Evolutionary conservation across 2,797 vertebrate species (phyloP), one percentile per base, ranked within the genome.

Genomic region (Dromococcyx pavoninus): DNA sequence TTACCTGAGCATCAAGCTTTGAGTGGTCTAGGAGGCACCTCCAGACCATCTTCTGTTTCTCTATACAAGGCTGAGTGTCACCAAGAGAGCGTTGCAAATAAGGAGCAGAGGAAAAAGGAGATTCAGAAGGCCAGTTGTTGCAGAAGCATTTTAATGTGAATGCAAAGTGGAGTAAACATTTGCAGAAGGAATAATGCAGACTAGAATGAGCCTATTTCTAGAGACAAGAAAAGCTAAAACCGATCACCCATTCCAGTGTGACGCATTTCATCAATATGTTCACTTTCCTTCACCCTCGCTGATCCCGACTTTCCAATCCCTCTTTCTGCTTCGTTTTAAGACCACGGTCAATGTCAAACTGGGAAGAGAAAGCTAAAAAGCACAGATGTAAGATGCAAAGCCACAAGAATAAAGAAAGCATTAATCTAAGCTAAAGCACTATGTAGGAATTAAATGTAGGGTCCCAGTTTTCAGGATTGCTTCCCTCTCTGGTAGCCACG

Each of bases 101-200:
- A 91, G 82, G 67, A 94, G 93, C 73, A 88, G 86, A 90, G 64
- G 91, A 86, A 93, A 91, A 96, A 96, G 91, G 88, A 91, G 70
- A 93, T 95, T 89, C 89, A 11, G 79, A 61, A 95, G 76, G 93
- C 89, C 14, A 77, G 92, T 3, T 37, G 43, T 94, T 96, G 96
- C 96, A 76, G 93, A 51, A 88, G 89, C 82, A 8, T 86, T 96
- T 96, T 96, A 96, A 96, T 96, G 77, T 76, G 22, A 94, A 96
- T 70, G 93, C 70, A 56, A 77, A 94, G 94, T 72, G 69, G 75
- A 96, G 85, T 74, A 69, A 72, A 95, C 94, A 91, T 72, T 44
- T 35, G 95, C 91, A 95, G 96, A 51, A 61, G 86, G 89, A 71
- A 48, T 69, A 51, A 86, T 48, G 95, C 73, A 89, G 89, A 66